Base-by-base conservation (phyloP, 92 coral and sea anemone species). In the Plumapathes pennacea region DNA sequence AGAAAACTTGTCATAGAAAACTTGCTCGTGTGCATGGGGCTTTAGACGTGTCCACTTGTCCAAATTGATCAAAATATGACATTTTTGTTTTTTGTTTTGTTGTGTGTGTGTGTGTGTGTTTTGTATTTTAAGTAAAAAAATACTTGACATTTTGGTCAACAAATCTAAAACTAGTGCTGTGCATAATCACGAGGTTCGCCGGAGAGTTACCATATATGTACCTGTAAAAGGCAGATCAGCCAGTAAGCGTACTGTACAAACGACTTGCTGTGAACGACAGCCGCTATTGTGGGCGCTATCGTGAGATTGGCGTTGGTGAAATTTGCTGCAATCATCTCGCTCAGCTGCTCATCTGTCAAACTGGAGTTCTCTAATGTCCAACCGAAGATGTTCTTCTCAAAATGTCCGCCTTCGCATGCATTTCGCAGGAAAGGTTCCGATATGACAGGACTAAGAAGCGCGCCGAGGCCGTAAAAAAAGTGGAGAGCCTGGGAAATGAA, bases 381-480 rank as follows among this genome's bases (percentile, higher is more conserved):
- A 10, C 96, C 96, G 50, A 88, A 88, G 29, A 88, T 88, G 38
- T 88, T 88, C 21, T 61, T 76, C 52, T 81, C 70, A 69, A 83
- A 80, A 57, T 81, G 89, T 22, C 86, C 87, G 24, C 84, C 92
- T 40, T 86, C 60, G 42, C 99, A 94, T 11, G 83, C 81, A 56
- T 78, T 86, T 0, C 99, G 89, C 12, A 94, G 85, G 57, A 94
- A 89, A 4, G 99, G 97, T 34, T 87, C 88, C 3, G 96, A 88
- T 11, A 94, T 94, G 8, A 94, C 89, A 1, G 99, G 98, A 45
- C 96, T 94, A 8, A 94, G 60, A 14, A 94, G 69, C 8, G 99
- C 99, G 10, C 99, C 99, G 2, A 94, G 81, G 47, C 99, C 99
- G 34, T 94, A 94, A 52, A 92, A 94, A 62, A 94, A 94, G 44